phyloP scores from a whole-genome alignment of 2,113 vertebrate species.

The Neotragus moschatus region DNA sequence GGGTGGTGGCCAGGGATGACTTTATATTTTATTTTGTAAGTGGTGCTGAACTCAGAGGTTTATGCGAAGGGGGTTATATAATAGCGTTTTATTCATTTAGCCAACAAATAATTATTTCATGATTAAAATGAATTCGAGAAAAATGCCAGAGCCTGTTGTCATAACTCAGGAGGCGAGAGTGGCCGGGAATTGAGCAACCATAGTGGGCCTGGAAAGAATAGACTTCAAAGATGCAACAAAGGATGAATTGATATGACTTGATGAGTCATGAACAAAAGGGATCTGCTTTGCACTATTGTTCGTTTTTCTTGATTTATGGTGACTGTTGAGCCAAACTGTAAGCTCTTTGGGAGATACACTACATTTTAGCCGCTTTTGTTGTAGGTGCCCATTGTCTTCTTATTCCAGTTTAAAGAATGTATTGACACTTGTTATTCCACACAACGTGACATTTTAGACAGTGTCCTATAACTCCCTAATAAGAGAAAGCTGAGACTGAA shows the following conservation, averaged over 20 bases:
- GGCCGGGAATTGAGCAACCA: neutral
- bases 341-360: neutral
- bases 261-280: neutral
- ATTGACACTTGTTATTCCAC: neutral
- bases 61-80: neutral
- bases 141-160: slow-evolving; percentile 40
- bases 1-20: neutral
- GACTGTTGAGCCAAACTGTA: neutral
- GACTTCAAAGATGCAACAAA: neutral
- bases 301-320: neutral
- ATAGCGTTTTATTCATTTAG: slow-evolving; percentile 38
- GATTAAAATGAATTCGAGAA: slow-evolving; percentile 53
- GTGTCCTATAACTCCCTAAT: neutral
- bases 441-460: neutral
- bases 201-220: neutral
- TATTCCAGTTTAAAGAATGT: neutral
- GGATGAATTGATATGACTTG: neutral
- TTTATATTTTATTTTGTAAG: slow-evolving; percentile 19
- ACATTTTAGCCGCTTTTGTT: neutral
- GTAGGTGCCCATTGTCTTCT: neutral
- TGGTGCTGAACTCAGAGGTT: neutral
- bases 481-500: neutral
- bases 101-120: slow-evolving; percentile 60
- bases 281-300: neutral
- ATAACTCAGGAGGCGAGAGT: neutral